phyloP scores from a whole-genome alignment of 2,113 vertebrate species.

The Quiscalus mexicanus region DNA sequence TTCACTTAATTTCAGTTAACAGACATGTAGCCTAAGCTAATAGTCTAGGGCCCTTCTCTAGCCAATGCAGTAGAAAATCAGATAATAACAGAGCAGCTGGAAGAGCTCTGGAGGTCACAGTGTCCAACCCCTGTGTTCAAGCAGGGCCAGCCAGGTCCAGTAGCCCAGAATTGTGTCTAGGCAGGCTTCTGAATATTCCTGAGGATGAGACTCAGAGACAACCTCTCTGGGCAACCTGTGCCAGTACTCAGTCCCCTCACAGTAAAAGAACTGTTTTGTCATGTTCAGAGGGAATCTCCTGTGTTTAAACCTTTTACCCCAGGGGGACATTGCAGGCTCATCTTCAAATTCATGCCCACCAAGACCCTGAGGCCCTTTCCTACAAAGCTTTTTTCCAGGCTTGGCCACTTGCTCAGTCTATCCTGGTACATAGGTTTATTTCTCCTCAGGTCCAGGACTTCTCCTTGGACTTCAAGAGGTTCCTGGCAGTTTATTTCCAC shows the following conservation, averaged over 20 bases:
- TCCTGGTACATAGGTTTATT: background rate
- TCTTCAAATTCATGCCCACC: background rate
- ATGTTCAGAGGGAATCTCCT: background rate
- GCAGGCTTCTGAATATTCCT: background rate
- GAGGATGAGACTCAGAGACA: background rate
- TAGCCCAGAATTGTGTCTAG: background rate
- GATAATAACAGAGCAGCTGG: background rate
- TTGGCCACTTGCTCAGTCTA: background rate
- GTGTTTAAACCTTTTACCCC: background rate
- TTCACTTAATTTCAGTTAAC: background rate
- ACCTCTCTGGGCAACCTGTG: background rate
- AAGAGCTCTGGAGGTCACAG: background rate
- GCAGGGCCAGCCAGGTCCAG: background rate
- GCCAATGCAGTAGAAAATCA: background rate
- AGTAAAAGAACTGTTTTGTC: background rate
- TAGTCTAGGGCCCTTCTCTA: background rate
- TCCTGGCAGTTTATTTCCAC: background rate
- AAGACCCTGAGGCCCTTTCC: background rate
- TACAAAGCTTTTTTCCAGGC: background rate
- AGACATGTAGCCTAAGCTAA: background rate
- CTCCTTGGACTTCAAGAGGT: background rate
- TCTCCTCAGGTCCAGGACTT: background rate
- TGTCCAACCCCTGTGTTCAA: background rate
- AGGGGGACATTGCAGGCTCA: background rate
- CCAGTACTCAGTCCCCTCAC: background rate